phyloP scores from a whole-genome alignment of 2,113 vertebrate species.

The Coracopsis vasa region DNA sequence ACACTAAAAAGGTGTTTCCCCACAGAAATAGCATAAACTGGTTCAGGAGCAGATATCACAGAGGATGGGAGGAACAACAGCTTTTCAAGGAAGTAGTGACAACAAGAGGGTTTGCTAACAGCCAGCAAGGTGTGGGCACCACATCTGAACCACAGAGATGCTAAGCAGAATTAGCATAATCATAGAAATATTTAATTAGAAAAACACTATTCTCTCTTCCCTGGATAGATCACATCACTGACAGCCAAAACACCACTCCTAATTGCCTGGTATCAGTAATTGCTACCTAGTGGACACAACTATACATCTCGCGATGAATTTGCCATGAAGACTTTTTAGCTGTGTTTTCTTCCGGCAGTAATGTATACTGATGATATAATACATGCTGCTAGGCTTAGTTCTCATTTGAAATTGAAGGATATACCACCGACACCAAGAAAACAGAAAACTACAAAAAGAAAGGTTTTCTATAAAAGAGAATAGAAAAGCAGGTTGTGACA shows the following conservation, averaged over 20 bases:
- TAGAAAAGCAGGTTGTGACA: not conserved
- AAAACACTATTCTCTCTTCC: not conserved
- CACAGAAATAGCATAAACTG: not conserved
- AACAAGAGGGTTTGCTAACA: not conserved
- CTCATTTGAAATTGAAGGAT: not conserved
- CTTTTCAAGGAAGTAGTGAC: not conserved
- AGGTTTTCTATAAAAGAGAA: not conserved
- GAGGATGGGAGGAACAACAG: not conserved
- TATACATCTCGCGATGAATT: not conserved
- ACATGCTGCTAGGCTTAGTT: fast-evolving
- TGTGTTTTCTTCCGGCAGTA: not conserved
- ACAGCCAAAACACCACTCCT: not conserved
- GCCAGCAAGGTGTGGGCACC: not conserved
- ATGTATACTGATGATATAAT: not conserved
- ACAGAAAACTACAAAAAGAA: not conserved
- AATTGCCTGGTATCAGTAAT: not conserved
- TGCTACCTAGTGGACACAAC: not conserved
- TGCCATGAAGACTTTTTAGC: not conserved
- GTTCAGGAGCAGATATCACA: not conserved
- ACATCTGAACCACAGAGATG: not conserved
- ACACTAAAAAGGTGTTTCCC: not conserved
- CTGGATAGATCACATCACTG: not conserved
- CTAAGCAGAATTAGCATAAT: not conserved
- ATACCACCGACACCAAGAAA: not conserved
- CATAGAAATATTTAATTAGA: not conserved